A percentile compares a stretch with the other conserved stretches of the same genome.
Evolutionary conservation across 92 coral and sea anemone genomes (phyloP).

Genomic region (Phenganax subtilis): DNA sequence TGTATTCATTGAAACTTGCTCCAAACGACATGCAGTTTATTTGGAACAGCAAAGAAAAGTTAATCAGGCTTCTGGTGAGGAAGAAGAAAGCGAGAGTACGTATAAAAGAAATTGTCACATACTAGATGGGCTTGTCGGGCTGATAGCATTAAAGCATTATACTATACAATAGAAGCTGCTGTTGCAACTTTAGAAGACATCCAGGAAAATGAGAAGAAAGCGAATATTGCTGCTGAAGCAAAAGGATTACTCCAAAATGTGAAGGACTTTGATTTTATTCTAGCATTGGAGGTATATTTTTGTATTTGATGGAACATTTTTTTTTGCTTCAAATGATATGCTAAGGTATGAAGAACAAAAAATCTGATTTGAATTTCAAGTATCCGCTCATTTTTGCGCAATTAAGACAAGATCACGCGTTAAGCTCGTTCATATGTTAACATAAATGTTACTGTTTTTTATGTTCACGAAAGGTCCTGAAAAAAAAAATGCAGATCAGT

Average conservation of each 20-base stretch:
- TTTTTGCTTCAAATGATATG: not conserved
- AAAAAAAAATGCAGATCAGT: conserved; percentile 32
- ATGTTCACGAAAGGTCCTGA: conserved; percentile 19
- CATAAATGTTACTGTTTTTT: conserved; percentile 14
- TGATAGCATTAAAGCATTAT: conserved; percentile 16
- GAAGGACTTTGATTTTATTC: conserved; percentile 20
- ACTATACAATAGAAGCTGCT: conserved; percentile 16
- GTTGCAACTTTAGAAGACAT: conserved; percentile 19
- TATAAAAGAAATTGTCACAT: conserved; percentile 24
- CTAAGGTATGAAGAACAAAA: not conserved
- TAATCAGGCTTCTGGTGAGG: conserved; percentile 13
- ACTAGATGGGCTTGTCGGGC: conserved; percentile 34
- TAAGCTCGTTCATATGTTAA: not conserved
- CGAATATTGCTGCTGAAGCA: conserved; percentile 33
- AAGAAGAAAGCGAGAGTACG: conserved; percentile 31
- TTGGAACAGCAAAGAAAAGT: conserved; percentile 15
- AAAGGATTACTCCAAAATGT: conserved; percentile 33
- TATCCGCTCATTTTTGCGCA: not conserved
- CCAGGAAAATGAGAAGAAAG: conserved; percentile 16
- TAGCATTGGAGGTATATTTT: conserved; percentile 20
- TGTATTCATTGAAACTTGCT: conserved; percentile 14
- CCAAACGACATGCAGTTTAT: conserved; percentile 31
- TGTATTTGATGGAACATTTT: not conserved
- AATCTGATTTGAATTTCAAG: not conserved
- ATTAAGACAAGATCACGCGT: conserved; percentile 1